These are phyloP conservation scores for Corydoras sp. DNA, from an alignment of 2,113 vertebrate genomes.

Conservation along the genomic window DNA sequence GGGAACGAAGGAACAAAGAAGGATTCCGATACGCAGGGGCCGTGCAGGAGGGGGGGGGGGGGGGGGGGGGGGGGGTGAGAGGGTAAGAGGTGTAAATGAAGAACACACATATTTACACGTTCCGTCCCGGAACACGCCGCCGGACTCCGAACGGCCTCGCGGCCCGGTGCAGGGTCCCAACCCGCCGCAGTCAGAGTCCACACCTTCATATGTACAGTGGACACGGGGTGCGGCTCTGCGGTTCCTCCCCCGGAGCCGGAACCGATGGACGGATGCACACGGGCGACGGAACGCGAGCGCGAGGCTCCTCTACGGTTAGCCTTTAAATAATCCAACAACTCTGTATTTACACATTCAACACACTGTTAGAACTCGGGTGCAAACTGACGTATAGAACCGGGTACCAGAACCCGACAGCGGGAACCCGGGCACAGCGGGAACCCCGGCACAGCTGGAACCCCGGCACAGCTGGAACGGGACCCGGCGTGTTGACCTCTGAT, in stretches of 20 bases:
- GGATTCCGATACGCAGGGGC: slow-evolving; percentile 9
- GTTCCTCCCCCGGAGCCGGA: background rate
- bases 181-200: slow-evolving; percentile 59
- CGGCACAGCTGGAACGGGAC: too few relatives aligned
- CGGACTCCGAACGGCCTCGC: too few relatives aligned
- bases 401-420: too few relatives aligned
- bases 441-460: too few relatives aligned
- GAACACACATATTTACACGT: slow-evolving; percentile 66
- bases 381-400: too few relatives aligned
- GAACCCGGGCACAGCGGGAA: too few relatives aligned
- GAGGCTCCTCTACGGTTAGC: too few relatives aligned
- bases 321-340: too few relatives aligned
- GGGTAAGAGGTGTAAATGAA: slow-evolving; percentile 51
- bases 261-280: background rate
- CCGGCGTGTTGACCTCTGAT: too few relatives aligned
- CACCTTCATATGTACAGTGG: slow-evolving; percentile 52
- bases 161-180: slow-evolving; percentile 56
- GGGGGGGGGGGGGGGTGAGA: background rate
- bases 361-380: too few relatives aligned
- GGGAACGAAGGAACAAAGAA: slow-evolving; percentile 54
- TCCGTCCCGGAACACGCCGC: slow-evolving; percentile 56
- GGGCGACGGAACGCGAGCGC: too few relatives aligned
- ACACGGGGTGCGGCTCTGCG: slow-evolving; percentile 1
- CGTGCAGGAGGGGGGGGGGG: background rate
- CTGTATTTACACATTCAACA: too few relatives aligned